Base-by-base conservation (phyloP, 2,888 invertebrate genomes). In the Troides helena region DNA sequence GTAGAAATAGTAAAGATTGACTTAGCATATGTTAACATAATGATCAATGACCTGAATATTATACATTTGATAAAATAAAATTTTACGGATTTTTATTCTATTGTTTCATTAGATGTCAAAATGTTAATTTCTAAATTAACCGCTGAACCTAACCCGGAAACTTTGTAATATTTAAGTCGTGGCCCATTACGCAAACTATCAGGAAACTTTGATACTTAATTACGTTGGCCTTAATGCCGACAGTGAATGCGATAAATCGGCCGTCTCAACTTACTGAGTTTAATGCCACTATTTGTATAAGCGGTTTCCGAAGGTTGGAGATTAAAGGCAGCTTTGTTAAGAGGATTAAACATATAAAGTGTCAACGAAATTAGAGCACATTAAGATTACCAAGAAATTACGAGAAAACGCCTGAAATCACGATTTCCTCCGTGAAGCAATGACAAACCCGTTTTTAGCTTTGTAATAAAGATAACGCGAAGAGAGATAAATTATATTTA, bases 121-220 rank as follows among this genome's bases (percentile, higher is more conserved):
- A 53, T 18, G 6, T 53, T 58, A 10, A 58, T 10, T 14, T 58
- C 12, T 23, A 23, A 23, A 58, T 12, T 10, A 23, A 58, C 10
- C 57, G 23, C 23, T 23, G 57, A n/a, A 58, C 57, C 7, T 3
- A 23, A 23, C 57, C 3, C 10, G 23, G 23, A 18, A 25, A 25
- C 23, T 30, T 59, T 43, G 58, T 46, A 63, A 68, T 68, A 50
- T 62, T 58, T 68, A 68, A 63, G 68, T 59, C 63, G 56, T 61
- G 59, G 61, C 43, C 64, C 64, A 69, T 69, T 68, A 68, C 57
- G 58, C 60, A 56, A 69, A 61, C 69, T 69, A 65, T 69, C 61
- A 69, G 53, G 60, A 61, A 69, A 69, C 64, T 69, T 69, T 61
- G 65, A 65, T 65, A 65, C 61, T 65, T 69, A 69, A 69, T 69